Evolutionary conservation across 2,797 vertebrate species (phyloP), one percentile per base, ranked within the genome.

Genomic region (Etheostoma perlongum): DNA sequence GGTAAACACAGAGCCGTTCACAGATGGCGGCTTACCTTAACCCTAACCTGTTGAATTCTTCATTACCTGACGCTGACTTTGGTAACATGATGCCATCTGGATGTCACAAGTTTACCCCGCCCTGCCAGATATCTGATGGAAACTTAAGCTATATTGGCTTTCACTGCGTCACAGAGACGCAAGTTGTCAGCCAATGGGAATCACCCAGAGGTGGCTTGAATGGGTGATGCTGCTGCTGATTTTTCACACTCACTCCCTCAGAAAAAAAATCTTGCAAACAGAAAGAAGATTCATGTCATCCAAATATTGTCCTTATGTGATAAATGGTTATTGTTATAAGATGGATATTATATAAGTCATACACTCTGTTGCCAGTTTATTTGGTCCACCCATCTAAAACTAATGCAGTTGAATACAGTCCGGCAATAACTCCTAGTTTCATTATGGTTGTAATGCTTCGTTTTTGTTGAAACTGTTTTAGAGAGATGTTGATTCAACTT

Each of bases 31-130:
- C 66, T 79, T 69, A 72, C 60, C 52, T 21, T 13, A 62, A 12
- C 36, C 60, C 74, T 76, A 40, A 85, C 84, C 87, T 92, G 85
- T 72, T 95, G 75, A 95, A 96, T 95, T 88, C 69, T 94, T 95
- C 84, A 95, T 95, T 89, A 80, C 52, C 74, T 61, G 67, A 82
- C 55, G 54, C 85, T 66, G 87, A 87, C 81, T 87, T 80, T 80
- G 76, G 89, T 89, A 94, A 95, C 82, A 63, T 1, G 74, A 95
- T 49, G 52, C 88, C 64, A 36, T 9, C 42, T 10, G 40, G 64
- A 71, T 65, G 80, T 92, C 92, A 91, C 54, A 2, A 76, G 87
- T 77, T 67, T 47, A 40, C 42, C 71, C 66, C 62, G 23, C 7
- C 36, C 36, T 40, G 69, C 71, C 33, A 33, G 16, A 79, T 61